A percentile compares a stretch with the other conserved stretches of the same genome.
phyloP scores from a whole-genome alignment of 2,797 vertebrate genomes.

The Xenentodon cancila region DNA sequence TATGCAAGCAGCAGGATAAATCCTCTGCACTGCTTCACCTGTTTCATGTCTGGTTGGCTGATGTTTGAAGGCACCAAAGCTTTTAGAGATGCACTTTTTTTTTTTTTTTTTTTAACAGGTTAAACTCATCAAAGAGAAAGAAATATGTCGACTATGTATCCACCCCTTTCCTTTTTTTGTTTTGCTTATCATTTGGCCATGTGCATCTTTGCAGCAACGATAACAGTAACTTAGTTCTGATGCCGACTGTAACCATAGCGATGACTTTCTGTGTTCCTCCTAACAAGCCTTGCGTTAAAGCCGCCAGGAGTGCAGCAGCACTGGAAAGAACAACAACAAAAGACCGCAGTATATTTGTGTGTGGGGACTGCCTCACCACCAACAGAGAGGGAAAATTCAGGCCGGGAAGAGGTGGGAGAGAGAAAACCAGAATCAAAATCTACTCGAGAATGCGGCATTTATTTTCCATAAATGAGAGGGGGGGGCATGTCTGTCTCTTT shows the following conservation, averaged over 20 bases:
- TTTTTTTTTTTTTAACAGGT: neutral
- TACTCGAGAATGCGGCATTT: neutral
- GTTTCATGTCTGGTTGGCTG: slow-evolving; percentile 18
- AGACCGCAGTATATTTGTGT: slow-evolving; percentile 24
- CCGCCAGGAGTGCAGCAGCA: slow-evolving; percentile 23
- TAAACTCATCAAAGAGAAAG: neutral
- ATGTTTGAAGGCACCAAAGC: neutral
- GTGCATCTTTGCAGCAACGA: slow-evolving; percentile 14
- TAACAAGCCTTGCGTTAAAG: slow-evolving; percentile 13
- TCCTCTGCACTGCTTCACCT: slow-evolving; percentile 17
- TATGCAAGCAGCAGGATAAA: slow-evolving; percentile 11
- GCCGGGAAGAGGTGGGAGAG: slow-evolving; percentile 1
- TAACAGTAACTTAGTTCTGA: neutral
- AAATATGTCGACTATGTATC: neutral
- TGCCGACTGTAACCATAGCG: slow-evolving; percentile 22
- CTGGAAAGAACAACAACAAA: slow-evolving; percentile 53
- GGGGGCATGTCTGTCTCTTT: slow-evolving; percentile 1
- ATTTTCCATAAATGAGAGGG: slow-evolving; percentile 23
- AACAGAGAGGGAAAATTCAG: slow-evolving; percentile 24
- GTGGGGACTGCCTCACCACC: slow-evolving; percentile 21
- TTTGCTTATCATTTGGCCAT: neutral
- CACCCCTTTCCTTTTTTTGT: neutral
- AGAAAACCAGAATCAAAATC: slow-evolving; percentile 26
- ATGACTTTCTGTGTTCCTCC: slow-evolving; percentile 34
- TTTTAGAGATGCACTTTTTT: slow-evolving; percentile 1